Percentiles rank a stretch among this genome's conserved stretches.
These are phyloP conservation scores for Drepanosiphum platanoidis DNA, from an alignment of 2,888 invertebrate species.

Conservation along the genomic window DNA sequence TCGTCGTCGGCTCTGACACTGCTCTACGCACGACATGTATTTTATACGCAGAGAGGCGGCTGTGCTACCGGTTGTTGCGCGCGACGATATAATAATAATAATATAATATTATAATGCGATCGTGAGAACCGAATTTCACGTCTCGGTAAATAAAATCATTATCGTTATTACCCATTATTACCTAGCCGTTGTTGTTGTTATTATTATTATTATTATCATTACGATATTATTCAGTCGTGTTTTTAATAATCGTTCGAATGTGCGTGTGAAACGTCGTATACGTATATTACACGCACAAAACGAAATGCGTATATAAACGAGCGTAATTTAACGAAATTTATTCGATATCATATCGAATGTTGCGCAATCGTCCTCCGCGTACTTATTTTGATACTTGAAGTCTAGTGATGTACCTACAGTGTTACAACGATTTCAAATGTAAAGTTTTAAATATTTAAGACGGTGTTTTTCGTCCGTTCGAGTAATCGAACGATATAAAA, in stretches of 20 bases:
- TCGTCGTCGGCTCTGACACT: constrained; percentile 16
- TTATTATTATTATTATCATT: neutral
- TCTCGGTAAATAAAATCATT: constrained; percentile 39
- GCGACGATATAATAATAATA: constrained; percentile 2
- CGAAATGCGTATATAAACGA: too few species aligned
- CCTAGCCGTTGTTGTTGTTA: neutral
- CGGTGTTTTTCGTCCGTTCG: too few species aligned
- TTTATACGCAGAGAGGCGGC: neutral
- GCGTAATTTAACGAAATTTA: too few species aligned
- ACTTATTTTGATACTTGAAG: too few species aligned
- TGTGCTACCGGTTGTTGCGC: constrained; percentile 29
- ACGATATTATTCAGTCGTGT: neutral
- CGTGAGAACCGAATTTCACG: constrained; percentile 45
- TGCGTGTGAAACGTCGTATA: neutral
- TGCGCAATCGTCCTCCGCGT: too few species aligned
- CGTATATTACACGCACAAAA: too few species aligned
- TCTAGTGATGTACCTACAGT: too few species aligned
- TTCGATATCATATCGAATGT: too few species aligned
- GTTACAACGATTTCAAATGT: too few species aligned
- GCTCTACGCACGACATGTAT: neutral
- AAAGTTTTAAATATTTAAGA: too few species aligned
- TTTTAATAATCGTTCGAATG: neutral
- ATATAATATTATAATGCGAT: neutral
- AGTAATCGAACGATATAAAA: too few species aligned
- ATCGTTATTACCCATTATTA: neutral